Conservation (phyloP, 2,113 vertebrate species). For the Mirounga angustirostris region DNA sequence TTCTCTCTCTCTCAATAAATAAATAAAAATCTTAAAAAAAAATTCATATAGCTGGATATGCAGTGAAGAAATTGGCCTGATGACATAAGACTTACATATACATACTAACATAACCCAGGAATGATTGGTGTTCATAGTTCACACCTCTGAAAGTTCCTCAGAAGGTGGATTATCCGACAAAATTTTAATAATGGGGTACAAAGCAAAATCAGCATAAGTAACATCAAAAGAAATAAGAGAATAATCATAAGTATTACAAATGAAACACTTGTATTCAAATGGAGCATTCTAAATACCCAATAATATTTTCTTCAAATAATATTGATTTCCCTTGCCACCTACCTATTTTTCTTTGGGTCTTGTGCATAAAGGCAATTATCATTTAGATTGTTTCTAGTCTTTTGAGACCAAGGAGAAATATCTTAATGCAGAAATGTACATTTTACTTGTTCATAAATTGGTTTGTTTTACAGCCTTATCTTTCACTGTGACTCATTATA, state of each 20-base stretch:
- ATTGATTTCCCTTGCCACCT: not conserved
- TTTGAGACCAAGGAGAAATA: conserved; percentile 32
- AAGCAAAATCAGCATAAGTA: not conserved
- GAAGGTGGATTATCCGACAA: not conserved
- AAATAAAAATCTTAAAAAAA: too few species aligned
- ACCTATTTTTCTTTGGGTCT: not conserved
- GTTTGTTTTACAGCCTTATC: conserved; percentile 42
- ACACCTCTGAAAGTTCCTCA: not conserved
- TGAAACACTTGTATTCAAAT: not conserved
- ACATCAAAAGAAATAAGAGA: not conserved
- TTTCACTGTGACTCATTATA: not conserved
- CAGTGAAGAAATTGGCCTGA: not conserved
- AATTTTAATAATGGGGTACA: not conserved
- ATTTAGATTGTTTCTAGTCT: conserved; percentile 71
- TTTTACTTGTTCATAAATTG: conserved; percentile 60
- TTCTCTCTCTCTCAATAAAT: too few species aligned
- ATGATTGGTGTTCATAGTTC: not conserved
- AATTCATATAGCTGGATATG: too few species aligned
- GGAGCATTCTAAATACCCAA: not conserved
- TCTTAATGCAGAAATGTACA: not conserved
- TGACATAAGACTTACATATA: not conserved
- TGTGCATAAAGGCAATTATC: conserved; percentile 42
- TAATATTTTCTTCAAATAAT: not conserved
- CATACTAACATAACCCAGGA: not conserved
- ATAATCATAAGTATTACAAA: not conserved